These are phyloP conservation scores for Gasterosteus nipponicus DNA, from an alignment of 2,113 vertebrate species.

Conservation along the genomic window DNA sequence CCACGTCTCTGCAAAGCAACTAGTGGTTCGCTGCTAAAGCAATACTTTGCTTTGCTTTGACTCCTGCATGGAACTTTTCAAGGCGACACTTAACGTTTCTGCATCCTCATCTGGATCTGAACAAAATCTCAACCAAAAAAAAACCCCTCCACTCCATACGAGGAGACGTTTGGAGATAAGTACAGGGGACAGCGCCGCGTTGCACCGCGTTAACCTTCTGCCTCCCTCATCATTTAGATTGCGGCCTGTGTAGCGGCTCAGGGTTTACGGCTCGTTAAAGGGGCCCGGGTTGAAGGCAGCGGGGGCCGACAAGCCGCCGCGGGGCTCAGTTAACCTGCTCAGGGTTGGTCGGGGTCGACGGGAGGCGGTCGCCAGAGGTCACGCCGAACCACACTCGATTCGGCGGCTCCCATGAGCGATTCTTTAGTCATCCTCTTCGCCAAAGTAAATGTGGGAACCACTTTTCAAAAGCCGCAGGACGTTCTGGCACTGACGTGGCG, in stretches of 20 bases:
- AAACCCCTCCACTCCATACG: neutral
- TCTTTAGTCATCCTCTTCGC: neutral
- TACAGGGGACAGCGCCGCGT: neutral
- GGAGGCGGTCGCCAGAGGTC: constrained; percentile 21
- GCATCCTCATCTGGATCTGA: constrained; percentile 2
- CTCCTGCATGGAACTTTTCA: neutral
- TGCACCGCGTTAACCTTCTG: constrained; percentile 31
- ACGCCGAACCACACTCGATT: constrained; percentile 56
- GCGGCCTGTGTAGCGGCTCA: constrained; percentile 13
- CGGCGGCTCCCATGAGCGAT: neutral
- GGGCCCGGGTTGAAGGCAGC: constrained; percentile 47
- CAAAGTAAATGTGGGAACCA: neutral
- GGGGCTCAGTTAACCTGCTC: constrained; percentile 50
- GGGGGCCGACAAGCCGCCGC: constrained; percentile 38
- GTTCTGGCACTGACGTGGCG: neutral
- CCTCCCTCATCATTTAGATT: constrained; percentile 31
- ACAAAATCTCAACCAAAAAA: neutral
- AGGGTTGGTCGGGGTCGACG: constrained; percentile 40
- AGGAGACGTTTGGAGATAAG: constrained; percentile 16
- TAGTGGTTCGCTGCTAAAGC: neutral
- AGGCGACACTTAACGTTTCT: neutral
- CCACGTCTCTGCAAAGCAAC: no score
- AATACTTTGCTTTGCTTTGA: neutral
- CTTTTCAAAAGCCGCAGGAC: neutral
- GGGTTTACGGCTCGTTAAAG: constrained; percentile 37